A percentile compares a stretch with the other conserved stretches of the same genome.
Conservation (phyloP, 2,113 vertebrate species). For the Pipa parva region DNA sequence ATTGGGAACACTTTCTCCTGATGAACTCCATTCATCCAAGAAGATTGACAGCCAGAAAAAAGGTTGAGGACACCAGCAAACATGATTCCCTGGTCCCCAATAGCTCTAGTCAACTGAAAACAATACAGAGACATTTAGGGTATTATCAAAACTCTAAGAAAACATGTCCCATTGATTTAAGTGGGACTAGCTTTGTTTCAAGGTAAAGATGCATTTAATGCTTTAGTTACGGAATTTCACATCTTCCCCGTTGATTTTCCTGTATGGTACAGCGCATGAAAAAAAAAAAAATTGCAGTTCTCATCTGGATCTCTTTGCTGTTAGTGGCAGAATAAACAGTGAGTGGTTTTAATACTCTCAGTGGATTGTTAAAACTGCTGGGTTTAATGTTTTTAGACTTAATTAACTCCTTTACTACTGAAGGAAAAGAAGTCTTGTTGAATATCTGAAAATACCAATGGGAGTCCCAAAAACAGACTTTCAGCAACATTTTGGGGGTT, state of each 20-base stretch:
- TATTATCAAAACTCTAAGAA: no score
- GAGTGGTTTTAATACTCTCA: conserved; percentile 42
- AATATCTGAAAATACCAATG: conserved; percentile 8
- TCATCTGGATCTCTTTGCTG: conserved; percentile 38
- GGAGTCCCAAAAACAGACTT: conserved; percentile 11
- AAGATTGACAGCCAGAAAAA: no score
- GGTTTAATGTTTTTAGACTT: conserved; percentile 42
- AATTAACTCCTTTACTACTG: conserved; percentile 40
- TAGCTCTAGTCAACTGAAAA: no score
- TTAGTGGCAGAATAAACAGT: conserved; percentile 43
- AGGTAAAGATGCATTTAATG: background rate
- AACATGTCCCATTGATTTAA: no score
- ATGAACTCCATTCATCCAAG: no score
- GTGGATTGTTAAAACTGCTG: conserved; percentile 36
- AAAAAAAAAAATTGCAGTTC: conserved; percentile 26
- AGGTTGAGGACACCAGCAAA: no score
- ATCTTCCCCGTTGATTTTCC: conserved; percentile 24
- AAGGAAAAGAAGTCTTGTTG: conserved; percentile 19
- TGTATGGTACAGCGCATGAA: conserved; percentile 37
- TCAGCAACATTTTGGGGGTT: conserved; percentile 13
- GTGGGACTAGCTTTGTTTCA: background rate
- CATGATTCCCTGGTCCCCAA: no score
- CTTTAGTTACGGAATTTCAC: background rate
- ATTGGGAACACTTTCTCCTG: no score
- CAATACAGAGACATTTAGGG: no score